phyloP scores from a whole-genome alignment of 1,140 invertebrate species.

The Bombus sylvicola region DNA sequence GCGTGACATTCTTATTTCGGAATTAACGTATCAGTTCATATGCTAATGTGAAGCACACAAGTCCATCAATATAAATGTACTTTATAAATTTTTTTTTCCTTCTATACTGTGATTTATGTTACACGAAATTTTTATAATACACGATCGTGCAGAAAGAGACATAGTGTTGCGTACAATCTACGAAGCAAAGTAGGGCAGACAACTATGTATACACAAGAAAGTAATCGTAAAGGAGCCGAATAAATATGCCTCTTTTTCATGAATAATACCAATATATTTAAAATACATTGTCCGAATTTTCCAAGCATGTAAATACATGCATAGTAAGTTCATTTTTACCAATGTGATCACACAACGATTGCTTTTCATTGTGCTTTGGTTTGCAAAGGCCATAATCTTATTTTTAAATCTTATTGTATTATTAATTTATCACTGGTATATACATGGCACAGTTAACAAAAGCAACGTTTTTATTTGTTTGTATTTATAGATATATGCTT shows the following conservation, averaged over 20 bases:
- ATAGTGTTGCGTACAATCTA: slow-evolving; percentile 46
- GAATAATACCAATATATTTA: not conserved
- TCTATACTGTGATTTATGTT: slow-evolving; percentile 25
- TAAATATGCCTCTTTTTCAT: slow-evolving; percentile 19
- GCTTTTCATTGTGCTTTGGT: not conserved
- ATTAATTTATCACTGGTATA: too few relatives aligned
- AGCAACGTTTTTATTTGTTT: too few relatives aligned
- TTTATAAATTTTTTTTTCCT: not conserved
- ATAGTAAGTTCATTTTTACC: not conserved
- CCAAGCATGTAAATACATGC: not conserved
- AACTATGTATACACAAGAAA: slow-evolving; percentile 35
- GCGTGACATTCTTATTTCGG: not conserved
- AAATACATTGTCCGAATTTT: not conserved
- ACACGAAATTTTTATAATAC: slow-evolving; percentile 43
- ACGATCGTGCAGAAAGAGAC: slow-evolving; percentile 36
- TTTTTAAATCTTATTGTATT: too few relatives aligned
- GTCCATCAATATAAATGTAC: not conserved
- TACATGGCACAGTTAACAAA: too few relatives aligned
- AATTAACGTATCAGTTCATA: not conserved
- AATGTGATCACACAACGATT: not conserved
- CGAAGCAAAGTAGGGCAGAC: slow-evolving; percentile 37
- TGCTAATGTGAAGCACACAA: not conserved
- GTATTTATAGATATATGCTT: not conserved
- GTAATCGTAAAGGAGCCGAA: slow-evolving; percentile 37
- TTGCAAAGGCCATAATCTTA: not conserved